Percentiles rank a stretch among this genome's conserved stretches.
These are phyloP conservation scores for Neosilurus mollespiculum DNA, from an alignment of 2,797 vertebrate genomes.

Conservation along the genomic window DNA sequence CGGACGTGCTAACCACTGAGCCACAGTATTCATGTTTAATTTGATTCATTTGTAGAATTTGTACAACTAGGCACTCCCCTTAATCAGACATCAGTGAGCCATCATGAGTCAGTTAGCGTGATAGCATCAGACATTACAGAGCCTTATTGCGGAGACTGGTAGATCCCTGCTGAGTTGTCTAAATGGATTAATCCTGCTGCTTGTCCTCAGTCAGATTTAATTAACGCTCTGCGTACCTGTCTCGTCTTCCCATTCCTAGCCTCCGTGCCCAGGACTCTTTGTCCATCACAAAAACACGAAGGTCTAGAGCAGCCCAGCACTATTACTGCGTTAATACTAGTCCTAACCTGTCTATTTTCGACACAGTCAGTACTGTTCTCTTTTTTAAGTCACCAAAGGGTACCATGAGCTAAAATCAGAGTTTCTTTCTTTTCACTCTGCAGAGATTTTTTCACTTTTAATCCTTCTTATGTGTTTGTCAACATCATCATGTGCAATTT, in stretches of 20 bases:
- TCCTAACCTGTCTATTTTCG: not conserved
- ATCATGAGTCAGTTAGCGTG: not conserved
- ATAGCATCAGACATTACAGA: conserved; percentile 24
- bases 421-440: not conserved
- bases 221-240: conserved; percentile 15
- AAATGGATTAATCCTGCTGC: conserved; percentile 33
- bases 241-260: conserved; percentile 25
- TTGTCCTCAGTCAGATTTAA: conserved; percentile 11
- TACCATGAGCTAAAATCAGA: not conserved
- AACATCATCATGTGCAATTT: not conserved
- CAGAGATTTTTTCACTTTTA: not conserved
- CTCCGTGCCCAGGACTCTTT: conserved; percentile 2
- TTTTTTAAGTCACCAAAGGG: not conserved
- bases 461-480: not conserved
- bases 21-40: not conserved
- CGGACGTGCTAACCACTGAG: too few relatives aligned
- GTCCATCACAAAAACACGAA: conserved; percentile 4
- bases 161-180: conserved; percentile 40
- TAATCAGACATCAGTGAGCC: conserved; percentile 26
- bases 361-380: not conserved
- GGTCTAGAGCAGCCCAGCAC: not conserved
- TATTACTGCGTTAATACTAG: not conserved
- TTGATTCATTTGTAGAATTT: not conserved
- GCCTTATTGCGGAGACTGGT: conserved; percentile 30
- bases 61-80: too few relatives aligned